Percentiles rank a stretch among this genome's conserved stretches.
phyloP scores from a whole-genome alignment of 2,888 invertebrate species.

The Tineola bisselliella region DNA sequence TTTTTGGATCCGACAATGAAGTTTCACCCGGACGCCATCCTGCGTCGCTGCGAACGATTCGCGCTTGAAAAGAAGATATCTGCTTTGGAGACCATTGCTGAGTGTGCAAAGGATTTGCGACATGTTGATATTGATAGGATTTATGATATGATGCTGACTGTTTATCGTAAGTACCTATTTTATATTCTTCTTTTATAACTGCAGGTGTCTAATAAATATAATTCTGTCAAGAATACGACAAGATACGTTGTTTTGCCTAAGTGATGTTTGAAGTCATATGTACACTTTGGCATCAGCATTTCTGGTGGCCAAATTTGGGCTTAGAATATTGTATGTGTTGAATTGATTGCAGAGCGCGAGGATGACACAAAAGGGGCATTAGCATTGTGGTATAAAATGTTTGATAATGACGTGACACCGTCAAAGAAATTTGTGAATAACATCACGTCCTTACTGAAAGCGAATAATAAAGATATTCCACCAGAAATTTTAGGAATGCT shows the following conservation, averaged over 20 bases:
- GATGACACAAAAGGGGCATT: conserved; percentile 52
- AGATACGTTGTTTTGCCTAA: too few species aligned
- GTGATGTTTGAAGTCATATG: too few species aligned
- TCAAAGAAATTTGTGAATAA: conserved; percentile 46
- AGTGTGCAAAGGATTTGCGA: conserved; percentile 37
- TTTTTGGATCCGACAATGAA: conserved; percentile 62
- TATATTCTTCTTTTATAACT: too few species aligned
- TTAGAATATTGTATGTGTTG: too few species aligned
- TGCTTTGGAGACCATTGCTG: conserved; percentile 40
- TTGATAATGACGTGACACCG: conserved; percentile 46
- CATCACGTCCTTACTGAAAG: conserved; percentile 37
- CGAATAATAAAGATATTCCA: conserved; percentile 41
- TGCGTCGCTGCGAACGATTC: conserved; percentile 61
- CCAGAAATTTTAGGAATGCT: conserved; percentile 31
- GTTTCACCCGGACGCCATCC: conserved; percentile 59
- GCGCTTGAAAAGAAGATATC: conserved; percentile 42
- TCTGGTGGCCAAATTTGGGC: too few species aligned
- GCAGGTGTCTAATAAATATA: too few species aligned
- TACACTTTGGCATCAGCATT: too few species aligned
- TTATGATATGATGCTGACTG: conserved; percentile 56
- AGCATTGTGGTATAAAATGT: conserved; percentile 53
- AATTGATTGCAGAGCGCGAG: conserved; percentile 48
- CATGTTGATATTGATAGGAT: conserved; percentile 43
- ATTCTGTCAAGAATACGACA: too few species aligned
- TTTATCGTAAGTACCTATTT: conserved; percentile 64